phyloP scores from a whole-genome alignment of 2,888 invertebrate genomes.

The Acleris literana region DNA sequence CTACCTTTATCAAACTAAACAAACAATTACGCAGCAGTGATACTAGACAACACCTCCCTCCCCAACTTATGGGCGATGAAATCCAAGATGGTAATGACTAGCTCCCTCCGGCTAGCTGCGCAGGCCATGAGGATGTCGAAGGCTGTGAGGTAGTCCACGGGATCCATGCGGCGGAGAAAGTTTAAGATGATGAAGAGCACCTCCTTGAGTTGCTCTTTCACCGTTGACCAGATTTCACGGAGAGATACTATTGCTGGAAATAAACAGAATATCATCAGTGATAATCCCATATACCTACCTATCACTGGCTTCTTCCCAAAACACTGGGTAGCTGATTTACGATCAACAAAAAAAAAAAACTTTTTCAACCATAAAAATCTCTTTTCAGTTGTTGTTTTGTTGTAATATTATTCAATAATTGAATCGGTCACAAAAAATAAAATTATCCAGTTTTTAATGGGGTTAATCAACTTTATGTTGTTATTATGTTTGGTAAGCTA shows the following conservation, averaged over 20 bases:
- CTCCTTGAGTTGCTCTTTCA: conserved; percentile 62
- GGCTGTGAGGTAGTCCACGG: conserved; percentile 57
- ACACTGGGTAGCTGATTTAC: too few species aligned
- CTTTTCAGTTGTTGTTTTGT: too few species aligned
- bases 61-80: conserved; percentile 65
- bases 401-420: too few species aligned
- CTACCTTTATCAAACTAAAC: too few species aligned
- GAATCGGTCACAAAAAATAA: too few species aligned
- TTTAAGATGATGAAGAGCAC: conserved; percentile 67
- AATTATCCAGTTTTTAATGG: too few species aligned
- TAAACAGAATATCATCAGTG: conserved; percentile 16
- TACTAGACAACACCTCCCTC: conserved; percentile 57
- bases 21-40: conserved; percentile 49
- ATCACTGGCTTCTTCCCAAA: too few species aligned
- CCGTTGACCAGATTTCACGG: conserved; percentile 61
- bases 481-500: too few species aligned
- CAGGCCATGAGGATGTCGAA: conserved; percentile 62
- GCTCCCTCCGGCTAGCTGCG: conserved; percentile 53
- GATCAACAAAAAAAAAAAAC: too few species aligned
- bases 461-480: too few species aligned
- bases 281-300: too few species aligned
- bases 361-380: too few species aligned
- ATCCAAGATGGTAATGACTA: conserved; percentile 64
- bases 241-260: conserved; percentile 63
- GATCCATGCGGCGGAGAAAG: conserved; percentile 59